Evolutionary conservation across 2,888 invertebrate species (phyloP).

Genomic region (Temnothorax unifasciatus): DNA sequence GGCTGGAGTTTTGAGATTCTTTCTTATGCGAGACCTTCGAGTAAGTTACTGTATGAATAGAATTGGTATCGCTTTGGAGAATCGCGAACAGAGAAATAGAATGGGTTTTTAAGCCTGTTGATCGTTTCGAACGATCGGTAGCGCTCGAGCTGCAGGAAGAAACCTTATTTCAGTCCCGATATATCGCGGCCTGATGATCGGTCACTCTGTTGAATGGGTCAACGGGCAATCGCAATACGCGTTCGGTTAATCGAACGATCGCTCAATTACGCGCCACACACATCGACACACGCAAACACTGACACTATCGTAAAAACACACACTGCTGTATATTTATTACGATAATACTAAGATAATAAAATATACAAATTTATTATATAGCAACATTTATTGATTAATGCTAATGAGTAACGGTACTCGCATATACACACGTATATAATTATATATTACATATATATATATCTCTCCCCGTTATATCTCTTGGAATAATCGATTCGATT

Average conservation of each 20-base stretch:
- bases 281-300: constrained; percentile 5
- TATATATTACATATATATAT: constrained; percentile 59
- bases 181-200: constrained; percentile 35
- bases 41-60: constrained; percentile 43
- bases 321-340: constrained; percentile 74
- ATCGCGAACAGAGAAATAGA: constrained; percentile 34
- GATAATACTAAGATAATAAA: constrained; percentile 70
- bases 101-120: constrained; percentile 29
- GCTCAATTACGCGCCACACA: constrained; percentile 61
- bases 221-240: constrained; percentile 44
- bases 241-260: constrained; percentile 70
- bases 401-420: constrained; percentile 67
- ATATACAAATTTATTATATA: constrained; percentile 76
- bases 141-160: constrained; percentile 20
- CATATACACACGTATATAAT: constrained; percentile 63
- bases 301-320: constrained; percentile 9
- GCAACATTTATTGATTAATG: constrained; percentile 73
- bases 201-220: constrained; percentile 33
- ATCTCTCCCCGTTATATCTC: constrained; percentile 53
- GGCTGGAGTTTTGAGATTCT: constrained; percentile 74
- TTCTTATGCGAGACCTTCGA: constrained; percentile 64
- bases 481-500: constrained; percentile 64
- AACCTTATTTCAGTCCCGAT: constrained; percentile 32
- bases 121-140: constrained; percentile 35
- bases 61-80: constrained; percentile 41